Base-by-base conservation (phyloP, 2,888 invertebrate genomes). In the Melanargia galathea region DNA sequence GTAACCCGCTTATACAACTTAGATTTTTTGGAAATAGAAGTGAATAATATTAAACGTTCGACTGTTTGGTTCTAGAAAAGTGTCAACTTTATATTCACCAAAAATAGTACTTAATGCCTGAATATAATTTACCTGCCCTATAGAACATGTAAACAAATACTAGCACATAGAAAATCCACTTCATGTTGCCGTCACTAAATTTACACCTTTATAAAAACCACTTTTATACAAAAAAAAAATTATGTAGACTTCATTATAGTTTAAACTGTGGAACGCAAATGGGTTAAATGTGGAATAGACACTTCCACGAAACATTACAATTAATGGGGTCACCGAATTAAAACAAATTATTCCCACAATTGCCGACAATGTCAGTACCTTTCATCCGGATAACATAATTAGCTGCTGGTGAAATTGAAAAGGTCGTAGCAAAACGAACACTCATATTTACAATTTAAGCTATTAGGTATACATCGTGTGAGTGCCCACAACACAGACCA, bases 91-190 rank as follows among this genome's bases (percentile, higher is more conserved):
- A n/a, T n/a, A n/a, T n/a, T n/a, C n/a, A n/a, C n/a, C n/a, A n/a
- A n/a, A n/a, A n/a, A n/a, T n/a, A n/a, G n/a, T n/a, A n/a, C n/a
- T n/a, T n/a, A n/a, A n/a, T n/a, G 18, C 46, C 24, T 70, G 74
- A 38, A 48, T 48, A 58, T 40, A 16, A 57, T 20, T 68, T 76
- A 87, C 88, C 88, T 75, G 84, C 73, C 74, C 80, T 81, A 61
- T 83, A 84, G 59, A 76, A 79, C 82, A 86, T 81, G 63, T 84
- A 87, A 56, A 81, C 64, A 16, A 86, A 76, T 63, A 87, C 80
- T 43, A 86, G 65, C 64, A 83, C 75, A 69, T 82, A 84, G 64
- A 86, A 81, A 63, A 81, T 16, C 83, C 82, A 84, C 84, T 89
- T 87, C 86, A 86, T 87, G 78, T 54, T 48, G 24, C 40, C 11